These are phyloP conservation scores for Coranthus polyacanthus DNA, from an alignment of 2,797 vertebrate species.

Conservation along the genomic window DNA sequence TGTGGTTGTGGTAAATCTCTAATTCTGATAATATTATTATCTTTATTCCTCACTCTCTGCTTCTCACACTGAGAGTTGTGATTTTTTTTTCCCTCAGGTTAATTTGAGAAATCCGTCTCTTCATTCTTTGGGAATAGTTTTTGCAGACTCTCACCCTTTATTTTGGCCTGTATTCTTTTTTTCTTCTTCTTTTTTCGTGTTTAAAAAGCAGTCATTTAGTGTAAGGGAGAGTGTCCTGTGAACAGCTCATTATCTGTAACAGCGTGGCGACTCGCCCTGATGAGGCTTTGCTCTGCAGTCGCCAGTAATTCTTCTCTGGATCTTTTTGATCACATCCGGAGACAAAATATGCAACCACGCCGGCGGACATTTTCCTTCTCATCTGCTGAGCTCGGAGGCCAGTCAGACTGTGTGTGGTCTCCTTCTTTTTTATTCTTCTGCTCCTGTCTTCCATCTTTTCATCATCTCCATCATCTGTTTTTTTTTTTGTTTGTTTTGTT, in stretches of 20 bases:
- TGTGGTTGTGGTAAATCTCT: no score
- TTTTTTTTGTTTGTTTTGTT: no score
- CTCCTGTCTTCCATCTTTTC: slow-evolving; percentile 18
- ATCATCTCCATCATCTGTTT: neutral
- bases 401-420: neutral
- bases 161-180: neutral
- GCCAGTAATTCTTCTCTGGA: slow-evolving; percentile 5
- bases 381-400: neutral
- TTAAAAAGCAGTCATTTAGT: slow-evolving; percentile 20
- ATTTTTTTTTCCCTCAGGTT: no score
- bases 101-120: no score
- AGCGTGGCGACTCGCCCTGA: neutral
- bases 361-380: neutral
- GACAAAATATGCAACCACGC: neutral
- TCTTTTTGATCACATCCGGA: slow-evolving; percentile 4
- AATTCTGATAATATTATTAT: no score
- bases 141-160: neutral
- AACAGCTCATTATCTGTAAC: slow-evolving; percentile 53
- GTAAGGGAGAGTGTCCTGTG: neutral
- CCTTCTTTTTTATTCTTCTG: neutral
- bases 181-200: neutral
- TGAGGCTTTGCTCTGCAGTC: slow-evolving; percentile 6
- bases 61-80: no score
- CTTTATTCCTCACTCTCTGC: no score
- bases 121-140: neutral